A percentile compares a stretch with the other conserved stretches of the same genome.
Conservation (phyloP, 2,888 invertebrate genomes). For the Euphydryas editha region DNA sequence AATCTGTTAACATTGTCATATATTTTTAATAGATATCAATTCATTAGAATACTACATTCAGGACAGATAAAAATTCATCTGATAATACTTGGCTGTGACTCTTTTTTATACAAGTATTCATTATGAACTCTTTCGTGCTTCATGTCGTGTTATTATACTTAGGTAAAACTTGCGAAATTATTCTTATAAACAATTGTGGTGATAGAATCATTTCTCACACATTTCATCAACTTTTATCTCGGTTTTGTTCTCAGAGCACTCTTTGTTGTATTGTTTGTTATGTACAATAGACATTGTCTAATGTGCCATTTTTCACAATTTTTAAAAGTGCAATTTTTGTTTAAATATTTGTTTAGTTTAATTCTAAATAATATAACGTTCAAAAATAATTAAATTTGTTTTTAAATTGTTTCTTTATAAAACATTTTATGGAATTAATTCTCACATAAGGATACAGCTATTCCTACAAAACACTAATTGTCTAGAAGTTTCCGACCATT, state of each 20-base stretch:
- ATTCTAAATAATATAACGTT: constrained; percentile 1
- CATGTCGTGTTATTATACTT: not conserved
- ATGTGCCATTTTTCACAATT: constrained; percentile 7
- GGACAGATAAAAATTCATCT: too few species aligned
- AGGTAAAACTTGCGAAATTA: constrained; percentile 6
- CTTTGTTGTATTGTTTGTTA: constrained; percentile 14
- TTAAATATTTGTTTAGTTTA: not conserved
- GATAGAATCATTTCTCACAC: constrained; percentile 8
- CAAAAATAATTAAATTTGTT: not conserved
- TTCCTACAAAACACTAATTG: constrained; percentile 51
- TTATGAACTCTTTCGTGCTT: not conserved
- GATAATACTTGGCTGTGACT: too few species aligned
- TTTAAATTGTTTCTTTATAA: constrained; percentile 58
- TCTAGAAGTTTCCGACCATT: constrained; percentile 38
- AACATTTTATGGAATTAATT: constrained; percentile 62
- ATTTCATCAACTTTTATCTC: constrained; percentile 15
- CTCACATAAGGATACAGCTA: constrained; percentile 50
- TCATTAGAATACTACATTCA: not conserved
- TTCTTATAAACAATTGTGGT: constrained; percentile 1
- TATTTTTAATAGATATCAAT: too few species aligned
- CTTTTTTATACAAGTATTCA: not conserved
- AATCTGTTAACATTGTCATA: too few species aligned
- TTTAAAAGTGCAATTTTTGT: constrained; percentile 1
- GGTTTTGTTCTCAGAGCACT: constrained; percentile 1
- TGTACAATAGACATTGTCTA: constrained; percentile 7